These are phyloP conservation scores for Coptotermes formosanus DNA, from an alignment of 1,140 invertebrate genomes.

Conservation along the genomic window DNA sequence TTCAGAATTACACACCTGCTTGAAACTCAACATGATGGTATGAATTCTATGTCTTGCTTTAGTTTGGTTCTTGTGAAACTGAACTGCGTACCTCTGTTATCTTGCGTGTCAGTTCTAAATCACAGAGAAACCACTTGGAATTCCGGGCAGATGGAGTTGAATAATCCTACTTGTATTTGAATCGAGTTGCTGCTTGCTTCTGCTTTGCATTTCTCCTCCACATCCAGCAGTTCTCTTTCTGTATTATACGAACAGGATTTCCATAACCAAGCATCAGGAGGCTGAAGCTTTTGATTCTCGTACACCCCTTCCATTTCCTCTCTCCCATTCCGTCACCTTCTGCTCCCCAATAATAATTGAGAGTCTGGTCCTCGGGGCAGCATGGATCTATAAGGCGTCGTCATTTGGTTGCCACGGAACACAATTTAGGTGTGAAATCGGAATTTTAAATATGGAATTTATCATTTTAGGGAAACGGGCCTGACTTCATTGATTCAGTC, in stretches of 20 bases:
- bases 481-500: neutral
- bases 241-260: constrained; percentile 12
- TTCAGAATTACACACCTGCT: too few species aligned
- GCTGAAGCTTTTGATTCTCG: constrained; percentile 5
- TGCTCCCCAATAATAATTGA: neutral
- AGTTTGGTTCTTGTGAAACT: neutral
- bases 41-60: neutral
- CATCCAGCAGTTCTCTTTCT: neutral
- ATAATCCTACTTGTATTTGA: constrained; percentile 12
- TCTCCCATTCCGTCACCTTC: neutral
- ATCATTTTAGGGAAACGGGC: neutral
- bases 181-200: constrained; percentile 17
- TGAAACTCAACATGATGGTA: too few species aligned
- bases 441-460: neutral
- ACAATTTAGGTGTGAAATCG: neutral
- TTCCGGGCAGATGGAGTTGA: neutral
- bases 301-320: neutral
- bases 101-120: neutral
- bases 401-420: neutral
- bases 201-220: neutral
- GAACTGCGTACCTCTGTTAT: neutral
- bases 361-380: neutral
- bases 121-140: neutral
- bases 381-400: neutral
- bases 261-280: constrained; percentile 16